These are phyloP conservation scores for Trypoxylus dichotomus DNA, from an alignment of 1,140 invertebrate species.

Conservation along the genomic window DNA sequence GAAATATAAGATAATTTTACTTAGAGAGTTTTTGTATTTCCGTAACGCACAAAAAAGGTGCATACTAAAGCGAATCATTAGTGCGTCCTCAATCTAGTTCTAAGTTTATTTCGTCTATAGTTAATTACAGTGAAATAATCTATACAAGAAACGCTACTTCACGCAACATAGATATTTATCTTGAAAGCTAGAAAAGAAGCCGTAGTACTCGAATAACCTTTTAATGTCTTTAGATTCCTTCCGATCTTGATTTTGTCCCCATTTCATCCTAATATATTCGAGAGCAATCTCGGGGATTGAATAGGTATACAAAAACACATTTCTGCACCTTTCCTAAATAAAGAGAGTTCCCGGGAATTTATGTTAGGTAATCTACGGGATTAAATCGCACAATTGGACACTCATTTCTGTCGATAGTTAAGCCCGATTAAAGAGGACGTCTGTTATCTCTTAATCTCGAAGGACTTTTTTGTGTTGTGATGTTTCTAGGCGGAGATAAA, in stretches of 20 bases:
- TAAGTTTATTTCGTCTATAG: not conserved
- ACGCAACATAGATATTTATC: not conserved
- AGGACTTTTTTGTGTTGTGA: slow-evolving; percentile 22
- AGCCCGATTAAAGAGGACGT: slow-evolving; percentile 11
- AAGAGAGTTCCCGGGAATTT: slow-evolving; percentile 12
- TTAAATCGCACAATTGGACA: slow-evolving; percentile 22
- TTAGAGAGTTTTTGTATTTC: too few relatives aligned
- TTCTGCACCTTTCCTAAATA: slow-evolving; percentile 19
- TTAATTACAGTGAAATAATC: not conserved
- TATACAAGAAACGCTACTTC: slow-evolving; percentile 6
- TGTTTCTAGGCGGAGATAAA: slow-evolving; percentile 21
- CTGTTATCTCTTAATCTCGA: slow-evolving; percentile 21
- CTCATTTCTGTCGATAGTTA: slow-evolving; percentile 17
- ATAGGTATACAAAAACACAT: slow-evolving; percentile 4
- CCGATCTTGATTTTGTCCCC: slow-evolving; percentile 5
- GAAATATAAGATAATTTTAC: too few relatives aligned
- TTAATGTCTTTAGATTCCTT: slow-evolving; percentile 17
- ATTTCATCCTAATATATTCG: slow-evolving; percentile 22
- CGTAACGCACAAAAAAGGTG: too few relatives aligned
- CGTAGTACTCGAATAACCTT: slow-evolving; percentile 12
- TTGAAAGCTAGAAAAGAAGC: not conserved
- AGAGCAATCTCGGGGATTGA: slow-evolving; percentile 16
- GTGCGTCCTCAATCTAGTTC: not conserved
- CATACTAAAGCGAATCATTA: too few relatives aligned
- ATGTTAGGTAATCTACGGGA: slow-evolving; percentile 21